Percentiles rank a stretch among this genome's conserved stretches.
These are phyloP conservation scores for Falco peregrinus DNA, from an alignment of 2,797 vertebrate genomes.

Conservation along the genomic window DNA sequence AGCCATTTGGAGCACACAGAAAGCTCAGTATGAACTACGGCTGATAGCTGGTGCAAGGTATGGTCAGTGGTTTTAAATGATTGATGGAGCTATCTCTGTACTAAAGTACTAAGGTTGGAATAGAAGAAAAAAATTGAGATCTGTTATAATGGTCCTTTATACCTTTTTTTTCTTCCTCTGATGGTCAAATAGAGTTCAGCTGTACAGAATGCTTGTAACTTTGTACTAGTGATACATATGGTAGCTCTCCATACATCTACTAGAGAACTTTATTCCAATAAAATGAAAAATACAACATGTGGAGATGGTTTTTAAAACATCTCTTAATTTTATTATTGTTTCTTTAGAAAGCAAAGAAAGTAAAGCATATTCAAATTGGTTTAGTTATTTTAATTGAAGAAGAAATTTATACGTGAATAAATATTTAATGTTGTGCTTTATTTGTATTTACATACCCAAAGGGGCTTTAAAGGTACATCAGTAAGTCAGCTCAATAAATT, in stretches of 20 bases:
- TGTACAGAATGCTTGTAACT: conserved; percentile 50
- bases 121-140: conserved; percentile 48
- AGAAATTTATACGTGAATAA: conserved; percentile 31
- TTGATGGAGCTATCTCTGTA: conserved; percentile 71
- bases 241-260: conserved; percentile 12
- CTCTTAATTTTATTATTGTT: conserved; percentile 24
- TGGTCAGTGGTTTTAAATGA: conserved; percentile 76
- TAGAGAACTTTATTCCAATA: conserved; percentile 41
- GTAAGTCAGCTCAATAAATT: neutral
- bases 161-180: conserved; percentile 57
- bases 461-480: neutral
- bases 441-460: conserved; percentile 23
- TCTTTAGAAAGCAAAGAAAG: conserved; percentile 12
- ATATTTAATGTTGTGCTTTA: conserved; percentile 2
- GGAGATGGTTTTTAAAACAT: conserved; percentile 35
- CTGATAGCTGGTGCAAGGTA: conserved; percentile 66
- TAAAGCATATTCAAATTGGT: neutral
- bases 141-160: conserved; percentile 58
- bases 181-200: conserved; percentile 74
- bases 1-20: conserved; percentile 72
- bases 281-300: conserved; percentile 30
- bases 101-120: conserved; percentile 50
- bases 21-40: conserved; percentile 65
- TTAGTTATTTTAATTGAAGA: neutral
- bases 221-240: neutral